Evolutionary conservation across 37 sponge, comb jelly and placozoan genomes (phyloP).

Genomic region (Beroe forskalii): DNA sequence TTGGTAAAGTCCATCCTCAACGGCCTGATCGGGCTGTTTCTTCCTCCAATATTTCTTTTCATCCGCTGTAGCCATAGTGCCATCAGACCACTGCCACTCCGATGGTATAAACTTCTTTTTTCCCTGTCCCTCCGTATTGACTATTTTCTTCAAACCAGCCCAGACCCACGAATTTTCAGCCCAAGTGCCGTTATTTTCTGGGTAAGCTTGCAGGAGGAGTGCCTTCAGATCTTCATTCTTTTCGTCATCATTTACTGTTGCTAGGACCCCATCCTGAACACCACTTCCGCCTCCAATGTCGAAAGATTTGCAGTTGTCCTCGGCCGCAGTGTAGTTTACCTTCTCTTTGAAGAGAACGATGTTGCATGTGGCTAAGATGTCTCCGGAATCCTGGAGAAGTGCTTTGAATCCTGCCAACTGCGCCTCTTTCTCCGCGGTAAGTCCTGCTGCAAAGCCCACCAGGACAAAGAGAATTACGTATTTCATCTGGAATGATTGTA

Average conservation of each 20-base stretch:
- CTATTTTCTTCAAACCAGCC: not conserved
- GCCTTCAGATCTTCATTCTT: not conserved
- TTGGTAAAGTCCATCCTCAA: not conserved
- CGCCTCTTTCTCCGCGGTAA: not conserved
- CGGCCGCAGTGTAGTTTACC: not conserved
- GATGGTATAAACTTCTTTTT: not conserved
- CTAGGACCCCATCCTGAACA: not conserved
- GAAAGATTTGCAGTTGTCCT: not conserved
- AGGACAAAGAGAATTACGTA: no score
- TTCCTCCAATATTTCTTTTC: not conserved
- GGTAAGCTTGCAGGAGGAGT: not conserved
- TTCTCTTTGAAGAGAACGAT: not conserved
- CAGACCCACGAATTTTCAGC: not conserved
- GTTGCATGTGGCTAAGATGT: not conserved
- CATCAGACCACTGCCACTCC: not conserved
- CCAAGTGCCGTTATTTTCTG: not conserved
- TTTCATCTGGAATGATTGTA: no score
- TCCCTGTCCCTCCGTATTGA: not conserved
- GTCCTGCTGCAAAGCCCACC: no score
- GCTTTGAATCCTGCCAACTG: not conserved
- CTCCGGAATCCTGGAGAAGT: not conserved
- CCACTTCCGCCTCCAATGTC: not conserved
- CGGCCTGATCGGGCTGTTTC: not conserved
- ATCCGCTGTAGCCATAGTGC: not conserved
- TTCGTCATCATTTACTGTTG: not conserved